Base-by-base conservation (phyloP, 2,888 invertebrate genomes). In the Ariolimax columbianus region DNA sequence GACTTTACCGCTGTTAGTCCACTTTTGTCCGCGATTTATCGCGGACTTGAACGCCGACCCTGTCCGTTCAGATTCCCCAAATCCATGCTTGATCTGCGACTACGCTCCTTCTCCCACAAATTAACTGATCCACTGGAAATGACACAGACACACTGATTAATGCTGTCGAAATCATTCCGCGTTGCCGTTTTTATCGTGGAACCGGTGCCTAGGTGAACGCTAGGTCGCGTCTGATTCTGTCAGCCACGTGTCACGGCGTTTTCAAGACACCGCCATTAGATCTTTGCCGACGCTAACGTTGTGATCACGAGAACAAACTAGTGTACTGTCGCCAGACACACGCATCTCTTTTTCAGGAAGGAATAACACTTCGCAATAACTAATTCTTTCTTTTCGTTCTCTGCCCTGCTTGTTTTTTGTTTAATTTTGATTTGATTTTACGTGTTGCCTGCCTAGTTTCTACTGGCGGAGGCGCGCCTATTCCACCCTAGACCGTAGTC, bases 91-190 rank as follows among this genome's bases (percentile, higher is more conserved):
- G 82, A 70, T 75, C 75, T 43, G 73, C n/a, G 40, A 75, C n/a
- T 59, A 73, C 75, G 63, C 75, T 63, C 51, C 75, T 75, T 75
- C 82, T 75, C 75, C 40, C 43, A 51, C 63, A 75, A 82, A 82
- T 82, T 75, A 82, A 82, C 75, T 75, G 82, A 73, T 82, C 40
- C 82, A 43, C 82, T 73, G 59, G 82, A 82, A 82, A 82, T 82
- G 30, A 82, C 73, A 82, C 75, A 63, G 75, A 73, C 82, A 73
- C 55, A 73, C 75, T 82, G 82, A 82, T 82, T 82, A 82, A 73
- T 82, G 82, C 63, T 38, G 75, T 40, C 40, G n/a, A 81, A 72
- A 51, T 81, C 81, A 81, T 81, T 72, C 72, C 72, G 81, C 55
- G 55, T 2, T 40, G n/a, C 55, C 51, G 51, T 55, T 81, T 70